phyloP scores from a whole-genome alignment of 2,888 invertebrate genomes.

The Lithophane leautieri region DNA sequence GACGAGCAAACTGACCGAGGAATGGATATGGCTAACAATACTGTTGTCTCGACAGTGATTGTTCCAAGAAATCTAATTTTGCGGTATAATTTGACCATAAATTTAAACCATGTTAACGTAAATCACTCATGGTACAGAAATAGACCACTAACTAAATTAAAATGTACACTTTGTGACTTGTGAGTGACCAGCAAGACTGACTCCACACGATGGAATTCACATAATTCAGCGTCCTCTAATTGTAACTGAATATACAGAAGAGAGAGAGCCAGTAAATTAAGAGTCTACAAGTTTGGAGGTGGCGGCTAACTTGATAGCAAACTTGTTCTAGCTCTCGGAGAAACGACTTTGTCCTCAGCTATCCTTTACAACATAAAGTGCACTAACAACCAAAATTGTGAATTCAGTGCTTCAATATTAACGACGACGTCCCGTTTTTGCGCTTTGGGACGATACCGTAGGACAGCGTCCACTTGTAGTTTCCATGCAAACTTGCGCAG shows the following conservation, averaged over 20 bases:
- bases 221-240: constrained; percentile 60
- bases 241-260: constrained; percentile 47
- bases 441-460: constrained; percentile 45
- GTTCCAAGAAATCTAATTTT: constrained; percentile 70
- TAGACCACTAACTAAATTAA: constrained; percentile 60
- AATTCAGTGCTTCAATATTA: constrained; percentile 53
- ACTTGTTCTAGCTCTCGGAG: constrained; percentile 38
- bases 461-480: constrained; percentile 43
- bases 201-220: constrained; percentile 45
- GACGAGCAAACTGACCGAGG: constrained; percentile 37
- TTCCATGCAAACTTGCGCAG: constrained; percentile 31
- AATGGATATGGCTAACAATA: constrained; percentile 51
- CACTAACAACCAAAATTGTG: constrained; percentile 55
- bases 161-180: constrained; percentile 55
- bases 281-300: constrained; percentile 43
- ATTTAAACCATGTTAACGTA: constrained; percentile 69
- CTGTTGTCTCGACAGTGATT: constrained; percentile 57
- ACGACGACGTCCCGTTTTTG: constrained; percentile 29
- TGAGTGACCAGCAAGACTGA: constrained; percentile 38
- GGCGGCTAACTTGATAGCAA: constrained; percentile 45
- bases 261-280: constrained; percentile 40
- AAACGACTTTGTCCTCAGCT: constrained; percentile 44
- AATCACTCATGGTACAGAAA: constrained; percentile 72
- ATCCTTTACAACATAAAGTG: constrained; percentile 49
- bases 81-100: constrained; percentile 73